Evolutionary conservation across 1,140 invertebrate genomes (phyloP).

Genomic region (Dufourea novaeangliae): DNA sequence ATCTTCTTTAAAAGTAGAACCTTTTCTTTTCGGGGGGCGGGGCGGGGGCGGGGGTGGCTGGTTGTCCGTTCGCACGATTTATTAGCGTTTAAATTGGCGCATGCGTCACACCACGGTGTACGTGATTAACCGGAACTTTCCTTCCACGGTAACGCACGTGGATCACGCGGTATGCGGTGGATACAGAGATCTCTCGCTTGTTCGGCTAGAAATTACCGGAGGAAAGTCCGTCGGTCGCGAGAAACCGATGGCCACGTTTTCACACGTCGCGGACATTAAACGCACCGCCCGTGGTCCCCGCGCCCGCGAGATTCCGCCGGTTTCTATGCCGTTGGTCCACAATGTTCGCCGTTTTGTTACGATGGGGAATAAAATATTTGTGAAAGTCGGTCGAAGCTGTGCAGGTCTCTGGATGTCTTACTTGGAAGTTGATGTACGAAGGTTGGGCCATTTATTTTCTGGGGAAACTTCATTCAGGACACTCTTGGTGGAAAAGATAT

Average conservation of each 20-base stretch:
- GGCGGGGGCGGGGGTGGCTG: not conserved
- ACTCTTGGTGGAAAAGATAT: too few species aligned
- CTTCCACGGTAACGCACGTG: conserved; percentile 45
- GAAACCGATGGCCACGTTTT: conserved; percentile 48
- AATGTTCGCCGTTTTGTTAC: conserved; percentile 22
- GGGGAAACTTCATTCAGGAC: too few species aligned
- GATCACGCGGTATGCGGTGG: conserved; percentile 38
- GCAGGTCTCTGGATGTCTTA: too few species aligned
- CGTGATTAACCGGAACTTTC: conserved; percentile 68
- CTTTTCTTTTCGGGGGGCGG: too few species aligned
- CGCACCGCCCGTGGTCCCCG: conserved; percentile 36
- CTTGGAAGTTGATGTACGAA: too few species aligned
- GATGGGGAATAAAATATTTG: conserved; percentile 21
- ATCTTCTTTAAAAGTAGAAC: too few species aligned
- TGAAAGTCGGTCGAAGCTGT: too few species aligned
- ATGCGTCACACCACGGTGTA: conserved; percentile 61
- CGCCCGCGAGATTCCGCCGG: conserved; percentile 5
- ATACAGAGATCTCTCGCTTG: conserved; percentile 43
- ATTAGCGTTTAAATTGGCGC: conserved; percentile 56
- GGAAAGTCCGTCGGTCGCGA: conserved; percentile 40
- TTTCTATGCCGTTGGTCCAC: conserved; percentile 46
- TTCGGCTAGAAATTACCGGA: conserved; percentile 46
- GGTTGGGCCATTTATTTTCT: too few species aligned
- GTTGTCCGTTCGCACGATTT: conserved; percentile 38
- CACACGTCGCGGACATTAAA: conserved; percentile 36